Percentiles rank a stretch among this genome's conserved stretches.
phyloP scores from a whole-genome alignment of 2,113 vertebrate genomes.

The Pogona vitticeps region DNA sequence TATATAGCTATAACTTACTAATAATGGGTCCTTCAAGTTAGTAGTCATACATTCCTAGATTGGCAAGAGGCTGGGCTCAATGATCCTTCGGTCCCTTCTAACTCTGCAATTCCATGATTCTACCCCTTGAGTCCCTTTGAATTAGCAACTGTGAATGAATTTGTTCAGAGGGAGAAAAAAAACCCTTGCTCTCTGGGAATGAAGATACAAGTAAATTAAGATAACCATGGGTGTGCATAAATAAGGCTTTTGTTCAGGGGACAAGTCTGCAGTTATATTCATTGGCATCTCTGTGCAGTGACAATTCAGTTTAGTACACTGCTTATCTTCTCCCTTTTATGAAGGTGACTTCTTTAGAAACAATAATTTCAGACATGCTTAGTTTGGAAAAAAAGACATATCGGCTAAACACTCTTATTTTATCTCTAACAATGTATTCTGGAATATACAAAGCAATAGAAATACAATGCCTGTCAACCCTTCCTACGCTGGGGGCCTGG shows the following conservation, averaged over 20 bases:
- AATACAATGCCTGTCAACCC: conserved; percentile 6
- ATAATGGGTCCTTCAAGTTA: background rate
- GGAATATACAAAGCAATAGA: conserved; percentile 6
- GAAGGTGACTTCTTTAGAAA: conserved; percentile 2
- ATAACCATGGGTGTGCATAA: background rate
- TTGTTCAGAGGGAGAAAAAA: background rate
- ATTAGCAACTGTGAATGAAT: background rate
- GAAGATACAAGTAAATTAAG: background rate
- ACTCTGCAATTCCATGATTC: too few relatives aligned
- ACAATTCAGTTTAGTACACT: background rate
- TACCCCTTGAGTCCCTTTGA: background rate
- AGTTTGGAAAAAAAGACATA: conserved; percentile 2
- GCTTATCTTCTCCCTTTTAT: background rate
- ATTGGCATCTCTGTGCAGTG: background rate
- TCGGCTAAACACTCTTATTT: conserved; percentile 12
- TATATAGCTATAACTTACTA: background rate
- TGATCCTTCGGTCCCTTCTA: too few relatives aligned
- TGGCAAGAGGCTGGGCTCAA: too few relatives aligned
- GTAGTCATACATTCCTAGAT: too few relatives aligned
- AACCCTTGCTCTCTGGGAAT: background rate
- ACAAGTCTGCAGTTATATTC: background rate
- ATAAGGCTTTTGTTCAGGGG: conserved; percentile 28
- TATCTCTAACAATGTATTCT: conserved; percentile 14
- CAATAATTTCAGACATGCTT: background rate
- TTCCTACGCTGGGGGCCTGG: background rate